Base-by-base conservation (phyloP, 2,113 vertebrate genomes). In the Variabilichromis moorii region DNA sequence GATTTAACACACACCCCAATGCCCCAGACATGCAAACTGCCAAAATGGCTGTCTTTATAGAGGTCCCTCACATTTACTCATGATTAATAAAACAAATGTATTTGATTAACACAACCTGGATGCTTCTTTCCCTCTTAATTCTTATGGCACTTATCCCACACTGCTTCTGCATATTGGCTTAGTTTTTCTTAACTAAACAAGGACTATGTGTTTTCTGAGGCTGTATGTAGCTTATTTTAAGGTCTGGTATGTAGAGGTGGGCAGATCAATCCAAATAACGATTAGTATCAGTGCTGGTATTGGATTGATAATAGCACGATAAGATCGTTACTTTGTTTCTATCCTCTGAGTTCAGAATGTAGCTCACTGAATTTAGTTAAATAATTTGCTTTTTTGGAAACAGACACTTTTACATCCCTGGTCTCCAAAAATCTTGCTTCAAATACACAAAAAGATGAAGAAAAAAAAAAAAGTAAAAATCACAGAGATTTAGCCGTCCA, bases 51-150 rank as follows among this genome's bases (percentile, higher is more conserved):
- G 59, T 17, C 31, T 63, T 63, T 63, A 63, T 63, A 63, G 17
- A 63, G 6, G 28, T n/a, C 5, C 9, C 17, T 63, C 59, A 33
- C 31, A 63, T 37, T 40, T 68, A 37, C 63, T 68, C 33, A 21
- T 21, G 35, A 68, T 40, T 21, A 68, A 40, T 68, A 14, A 68
- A 68, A 68, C 19, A 21, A 40, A 21, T 68, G 3, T 68, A 68
- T 40, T 21, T 68, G 35, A 68, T 40, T 68, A 68, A 37, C 63
- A 68, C 11, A 13, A 68, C 33, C 35, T 68, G 63, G 63, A 37
- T 68, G 35, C 2, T 13, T 5, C 35, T 71, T 71, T 14, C 33
- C 8, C 63, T 71, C 35, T 71, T 21, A 71, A 42, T 14, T 9
- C 63, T 24, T 71, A 24, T 71, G n/a, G 7, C 31, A 71, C 63